These are phyloP conservation scores for Rhinoptilus africanus DNA, from an alignment of 2,113 vertebrate species.

Conservation along the genomic window DNA sequence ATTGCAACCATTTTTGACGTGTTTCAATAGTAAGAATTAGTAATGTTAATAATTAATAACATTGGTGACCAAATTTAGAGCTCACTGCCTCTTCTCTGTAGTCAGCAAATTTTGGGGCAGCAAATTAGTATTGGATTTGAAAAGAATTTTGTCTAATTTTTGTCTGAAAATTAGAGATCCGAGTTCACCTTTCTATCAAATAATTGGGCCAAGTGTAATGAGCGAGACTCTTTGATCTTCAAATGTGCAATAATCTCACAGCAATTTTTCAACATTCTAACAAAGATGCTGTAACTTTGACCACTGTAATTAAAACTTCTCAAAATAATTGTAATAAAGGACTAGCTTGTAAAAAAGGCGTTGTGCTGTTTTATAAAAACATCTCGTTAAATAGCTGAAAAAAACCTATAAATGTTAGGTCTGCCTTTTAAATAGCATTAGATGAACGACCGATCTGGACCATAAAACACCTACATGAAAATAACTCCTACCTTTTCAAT, in stretches of 20 bases:
- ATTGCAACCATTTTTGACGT: not conserved
- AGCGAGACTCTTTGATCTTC: not conserved
- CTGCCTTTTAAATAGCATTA: not conserved
- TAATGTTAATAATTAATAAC: not conserved
- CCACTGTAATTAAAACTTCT: not conserved
- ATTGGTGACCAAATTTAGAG: not conserved
- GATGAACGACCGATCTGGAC: not conserved
- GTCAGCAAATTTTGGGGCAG: not conserved
- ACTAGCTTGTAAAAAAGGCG: not conserved
- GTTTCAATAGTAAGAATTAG: not conserved
- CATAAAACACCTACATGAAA: not conserved
- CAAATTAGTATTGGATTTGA: not conserved
- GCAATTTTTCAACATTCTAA: not conserved
- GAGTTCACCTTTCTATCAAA: not conserved
- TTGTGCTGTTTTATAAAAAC: not conserved
- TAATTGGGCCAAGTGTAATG: not conserved
- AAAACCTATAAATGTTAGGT: not conserved
- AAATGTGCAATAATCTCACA: not conserved
- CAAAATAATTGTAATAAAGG: not conserved
- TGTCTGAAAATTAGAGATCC: not conserved
- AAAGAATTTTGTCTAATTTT: not conserved
- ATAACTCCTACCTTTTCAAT: conserved; percentile 89
- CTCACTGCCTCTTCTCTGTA: not conserved
- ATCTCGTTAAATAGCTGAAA: not conserved
- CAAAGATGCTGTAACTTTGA: not conserved